Evolutionary conservation across 2,888 invertebrate genomes (phyloP).

Genomic region (Watsonalla binaria): DNA sequence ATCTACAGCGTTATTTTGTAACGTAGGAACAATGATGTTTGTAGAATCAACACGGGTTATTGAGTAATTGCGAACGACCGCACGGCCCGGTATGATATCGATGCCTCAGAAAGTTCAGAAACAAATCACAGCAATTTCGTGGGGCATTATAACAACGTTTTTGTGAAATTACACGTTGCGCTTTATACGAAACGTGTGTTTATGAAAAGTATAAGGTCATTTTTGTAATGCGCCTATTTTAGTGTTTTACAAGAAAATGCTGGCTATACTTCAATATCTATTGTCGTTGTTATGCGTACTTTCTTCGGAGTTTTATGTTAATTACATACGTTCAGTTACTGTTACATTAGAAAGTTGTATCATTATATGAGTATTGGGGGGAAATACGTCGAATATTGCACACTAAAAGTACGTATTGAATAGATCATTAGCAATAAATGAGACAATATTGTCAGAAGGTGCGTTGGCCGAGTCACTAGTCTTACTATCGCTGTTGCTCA

Average conservation of each 20-base stretch:
- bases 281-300: constrained; percentile 12
- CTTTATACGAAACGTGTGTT: constrained; percentile 53
- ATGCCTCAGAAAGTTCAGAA: constrained; percentile 51
- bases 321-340: constrained; percentile 25
- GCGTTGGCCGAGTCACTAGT: constrained; percentile 35
- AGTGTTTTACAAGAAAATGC: constrained; percentile 23
- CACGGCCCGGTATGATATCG: constrained; percentile 38
- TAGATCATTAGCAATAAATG: constrained; percentile 71
- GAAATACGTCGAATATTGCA: constrained; percentile 18
- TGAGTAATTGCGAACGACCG: constrained; percentile 61
- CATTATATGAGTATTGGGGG: constrained; percentile 20
- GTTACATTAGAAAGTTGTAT: constrained; percentile 48
- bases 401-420: constrained; percentile 39
- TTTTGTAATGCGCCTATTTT: constrained; percentile 25
- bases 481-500: constrained; percentile 43
- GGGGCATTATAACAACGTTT: constrained; percentile 64
- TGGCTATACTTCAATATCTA: constrained; percentile 9
- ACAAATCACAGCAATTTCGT: constrained; percentile 70
- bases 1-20: constrained; percentile 3
- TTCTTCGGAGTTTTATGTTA: constrained; percentile 22
- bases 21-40: constrained; percentile 32
- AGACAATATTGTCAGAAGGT: constrained; percentile 62
- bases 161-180: constrained; percentile 63
- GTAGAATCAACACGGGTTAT: constrained; percentile 60
- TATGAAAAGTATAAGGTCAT: constrained; percentile 51